These are phyloP conservation scores for Bombus huntii DNA, from an alignment of 1,140 invertebrate genomes.

Conservation along the genomic window DNA sequence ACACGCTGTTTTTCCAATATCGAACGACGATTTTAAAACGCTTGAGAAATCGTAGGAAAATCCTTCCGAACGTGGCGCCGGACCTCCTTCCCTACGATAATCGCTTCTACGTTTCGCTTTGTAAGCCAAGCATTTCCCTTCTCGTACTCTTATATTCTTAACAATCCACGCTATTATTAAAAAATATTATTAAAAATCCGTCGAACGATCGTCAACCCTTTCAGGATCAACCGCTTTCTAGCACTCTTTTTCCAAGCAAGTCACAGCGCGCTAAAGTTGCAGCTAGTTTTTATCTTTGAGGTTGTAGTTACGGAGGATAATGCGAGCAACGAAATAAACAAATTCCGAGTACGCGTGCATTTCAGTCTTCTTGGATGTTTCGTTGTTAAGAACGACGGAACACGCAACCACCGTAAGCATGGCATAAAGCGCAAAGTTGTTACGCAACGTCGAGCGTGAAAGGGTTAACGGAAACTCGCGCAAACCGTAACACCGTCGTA, in stretches of 20 bases:
- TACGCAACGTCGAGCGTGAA: not conserved
- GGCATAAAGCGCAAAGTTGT: not conserved
- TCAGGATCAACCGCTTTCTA: too few species aligned
- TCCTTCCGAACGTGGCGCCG: too few species aligned
- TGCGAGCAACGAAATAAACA: not conserved
- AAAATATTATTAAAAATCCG: accelerated
- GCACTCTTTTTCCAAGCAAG: not conserved
- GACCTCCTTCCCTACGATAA: too few species aligned
- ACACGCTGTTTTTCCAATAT: not conserved
- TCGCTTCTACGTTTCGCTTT: too few species aligned
- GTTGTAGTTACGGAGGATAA: accelerated
- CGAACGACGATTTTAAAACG: not conserved
- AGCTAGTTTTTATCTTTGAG: accelerated
- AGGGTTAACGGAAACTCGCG: not conserved
- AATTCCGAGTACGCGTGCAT: not conserved
- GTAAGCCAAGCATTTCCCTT: not conserved
- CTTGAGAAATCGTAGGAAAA: accelerated
- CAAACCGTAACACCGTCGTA: accelerated
- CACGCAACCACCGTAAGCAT: accelerated
- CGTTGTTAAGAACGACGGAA: too few species aligned
- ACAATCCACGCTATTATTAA: accelerated
- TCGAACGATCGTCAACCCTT: too few species aligned
- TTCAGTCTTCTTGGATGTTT: accelerated
- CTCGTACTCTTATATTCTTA: not conserved
- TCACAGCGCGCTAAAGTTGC: accelerated